These are phyloP conservation scores for Tachysurus fulvidraco DNA, from an alignment of 2,113 vertebrate genomes.

Conservation along the genomic window DNA sequence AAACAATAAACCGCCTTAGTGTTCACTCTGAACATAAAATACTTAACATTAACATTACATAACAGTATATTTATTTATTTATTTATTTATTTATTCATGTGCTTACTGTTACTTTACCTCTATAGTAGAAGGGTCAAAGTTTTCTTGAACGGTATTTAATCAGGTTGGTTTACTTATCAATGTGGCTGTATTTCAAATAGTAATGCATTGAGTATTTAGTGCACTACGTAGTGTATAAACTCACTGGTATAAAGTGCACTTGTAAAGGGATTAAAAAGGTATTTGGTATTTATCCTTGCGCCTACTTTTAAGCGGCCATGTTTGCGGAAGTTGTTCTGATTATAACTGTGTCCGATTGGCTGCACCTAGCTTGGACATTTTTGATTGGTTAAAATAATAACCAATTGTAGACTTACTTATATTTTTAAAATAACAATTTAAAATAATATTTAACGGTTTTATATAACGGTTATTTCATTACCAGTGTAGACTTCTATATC, in stretches of 20 bases:
- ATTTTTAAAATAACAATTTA: no score
- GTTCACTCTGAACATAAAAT: neutral
- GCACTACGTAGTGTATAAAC: neutral
- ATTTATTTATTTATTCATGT: no score
- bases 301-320: neutral
- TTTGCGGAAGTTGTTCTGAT: conserved; percentile 24
- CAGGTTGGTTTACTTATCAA: neutral
- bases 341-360: neutral
- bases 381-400: neutral
- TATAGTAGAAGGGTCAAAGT: neutral
- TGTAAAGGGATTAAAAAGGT: neutral
- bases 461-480: no score
- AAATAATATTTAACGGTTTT: no score
- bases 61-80: no score
- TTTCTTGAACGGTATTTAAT: neutral
- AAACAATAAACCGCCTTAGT: neutral
- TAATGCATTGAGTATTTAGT: neutral
- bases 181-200: neutral
- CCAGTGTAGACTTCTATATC: neutral
- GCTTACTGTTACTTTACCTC: neutral
- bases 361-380: neutral
- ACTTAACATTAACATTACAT: neutral
- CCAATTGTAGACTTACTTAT: neutral
- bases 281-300: neutral
- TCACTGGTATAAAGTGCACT: neutral